Conservation (phyloP, 2,797 vertebrate genomes). For the Labroides dimidiatus region DNA sequence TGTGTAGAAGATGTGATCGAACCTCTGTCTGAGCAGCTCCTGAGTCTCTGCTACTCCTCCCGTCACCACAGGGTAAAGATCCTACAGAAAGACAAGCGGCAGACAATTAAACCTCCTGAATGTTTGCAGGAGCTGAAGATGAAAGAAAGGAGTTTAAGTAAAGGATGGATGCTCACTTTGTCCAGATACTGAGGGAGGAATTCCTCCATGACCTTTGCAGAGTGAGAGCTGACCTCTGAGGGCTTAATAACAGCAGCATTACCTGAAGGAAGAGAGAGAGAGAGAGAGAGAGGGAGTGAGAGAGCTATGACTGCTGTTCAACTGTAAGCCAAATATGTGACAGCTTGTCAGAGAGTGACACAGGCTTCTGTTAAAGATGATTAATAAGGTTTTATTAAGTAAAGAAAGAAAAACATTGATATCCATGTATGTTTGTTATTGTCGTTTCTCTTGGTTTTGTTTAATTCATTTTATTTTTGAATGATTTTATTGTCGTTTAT, state of each 20-base stretch:
- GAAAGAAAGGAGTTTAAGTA: background rate
- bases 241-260: conserved; percentile 84
- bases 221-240: conserved; percentile 81
- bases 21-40: conserved; percentile 86
- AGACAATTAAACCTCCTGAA: background rate
- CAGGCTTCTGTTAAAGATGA: too few species aligned
- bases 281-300: too few species aligned
- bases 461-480: too few species aligned
- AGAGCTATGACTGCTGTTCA: too few species aligned
- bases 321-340: too few species aligned
- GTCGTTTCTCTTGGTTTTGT: too few species aligned
- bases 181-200: conserved; percentile 81
- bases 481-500: too few species aligned
- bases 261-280: conserved; percentile 60
- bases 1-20: conserved; percentile 92
- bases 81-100: conserved; percentile 65
- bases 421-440: too few species aligned
- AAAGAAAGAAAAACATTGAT: too few species aligned
- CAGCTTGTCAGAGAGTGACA: too few species aligned
- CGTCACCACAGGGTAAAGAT: conserved; percentile 87
- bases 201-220: conserved; percentile 80
- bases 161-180: conserved; percentile 72
- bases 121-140: background rate
- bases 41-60: conserved; percentile 89
- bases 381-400: too few species aligned